Percentiles rank a stretch among this genome's conserved stretches.
phyloP scores from a whole-genome alignment of 2,113 vertebrate genomes.

The Pogona vitticeps region DNA sequence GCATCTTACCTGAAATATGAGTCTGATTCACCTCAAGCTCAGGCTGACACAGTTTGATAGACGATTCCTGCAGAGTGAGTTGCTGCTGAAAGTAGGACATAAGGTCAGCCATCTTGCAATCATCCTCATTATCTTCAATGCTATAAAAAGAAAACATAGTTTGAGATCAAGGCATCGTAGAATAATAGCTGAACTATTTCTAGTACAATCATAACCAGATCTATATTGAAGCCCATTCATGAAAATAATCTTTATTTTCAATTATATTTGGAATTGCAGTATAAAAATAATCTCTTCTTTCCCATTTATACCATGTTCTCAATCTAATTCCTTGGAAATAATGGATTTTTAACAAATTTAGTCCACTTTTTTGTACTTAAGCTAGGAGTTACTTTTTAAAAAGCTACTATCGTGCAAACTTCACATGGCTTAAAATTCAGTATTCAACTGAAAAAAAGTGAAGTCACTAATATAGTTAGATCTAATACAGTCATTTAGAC shows the following conservation, averaged over 20 bases:
- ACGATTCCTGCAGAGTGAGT: slow-evolving; percentile 84
- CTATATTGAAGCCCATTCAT: not conserved
- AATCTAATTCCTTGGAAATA: not conserved
- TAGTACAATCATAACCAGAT: not conserved
- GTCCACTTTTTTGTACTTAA: not conserved
- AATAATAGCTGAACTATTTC: slow-evolving; percentile 8
- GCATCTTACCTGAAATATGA: slow-evolving; percentile 89
- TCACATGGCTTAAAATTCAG: not conserved
- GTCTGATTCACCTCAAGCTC: slow-evolving; percentile 85
- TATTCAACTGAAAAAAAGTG: not conserved
- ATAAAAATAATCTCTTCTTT: not conserved
- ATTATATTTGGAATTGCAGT: not conserved
- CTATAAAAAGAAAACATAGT: slow-evolving; percentile 66
- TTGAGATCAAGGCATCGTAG: slow-evolving; percentile 21
- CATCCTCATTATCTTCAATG: slow-evolving; percentile 82
- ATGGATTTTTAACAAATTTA: too few relatives aligned
- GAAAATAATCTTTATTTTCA: not conserved
- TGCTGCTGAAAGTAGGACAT: slow-evolving; percentile 92
- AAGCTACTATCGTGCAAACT: not conserved
- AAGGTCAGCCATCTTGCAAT: slow-evolving; percentile 89
- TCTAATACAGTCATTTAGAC: not conserved
- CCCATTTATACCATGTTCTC: not conserved
- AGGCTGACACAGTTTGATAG: slow-evolving; percentile 91
- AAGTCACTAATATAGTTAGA: not conserved
- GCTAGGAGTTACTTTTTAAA: not conserved